phyloP scores from a whole-genome alignment of 2,797 vertebrate species.

The Psittacula echo region DNA sequence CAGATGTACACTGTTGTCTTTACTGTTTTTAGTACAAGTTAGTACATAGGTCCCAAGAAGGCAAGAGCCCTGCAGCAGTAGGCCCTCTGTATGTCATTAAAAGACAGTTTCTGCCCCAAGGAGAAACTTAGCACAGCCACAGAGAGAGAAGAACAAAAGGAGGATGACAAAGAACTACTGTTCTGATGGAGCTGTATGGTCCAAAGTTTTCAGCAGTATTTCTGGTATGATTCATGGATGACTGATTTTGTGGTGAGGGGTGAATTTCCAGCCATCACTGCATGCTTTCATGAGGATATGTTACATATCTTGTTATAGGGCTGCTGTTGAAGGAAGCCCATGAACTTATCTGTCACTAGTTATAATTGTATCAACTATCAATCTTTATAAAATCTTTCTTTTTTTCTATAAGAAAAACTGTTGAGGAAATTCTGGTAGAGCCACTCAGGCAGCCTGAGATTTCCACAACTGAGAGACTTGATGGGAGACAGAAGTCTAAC shows the following conservation, averaged over 20 bases:
- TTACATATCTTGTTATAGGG: not conserved
- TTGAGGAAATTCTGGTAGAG: not conserved
- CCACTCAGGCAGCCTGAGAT: not conserved
- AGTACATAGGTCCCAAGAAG: not conserved
- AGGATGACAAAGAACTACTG: not conserved
- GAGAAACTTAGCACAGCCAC: not conserved
- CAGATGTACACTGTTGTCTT: not conserved
- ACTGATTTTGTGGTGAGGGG: not conserved
- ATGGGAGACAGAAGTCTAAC: not conserved
- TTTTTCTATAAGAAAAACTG: not conserved
- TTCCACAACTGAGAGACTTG: not conserved
- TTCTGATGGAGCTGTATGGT: not conserved
- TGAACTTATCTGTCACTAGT: not conserved
- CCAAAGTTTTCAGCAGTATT: not conserved
- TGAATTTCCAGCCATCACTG: not conserved
- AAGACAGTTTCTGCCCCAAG: not conserved
- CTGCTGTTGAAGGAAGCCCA: not conserved
- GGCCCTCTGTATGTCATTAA: not conserved
- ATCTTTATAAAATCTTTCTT: not conserved
- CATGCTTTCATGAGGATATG: not conserved
- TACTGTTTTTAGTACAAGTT: not conserved
- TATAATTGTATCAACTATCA: not conserved
- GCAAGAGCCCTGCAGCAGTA: fast-evolving
- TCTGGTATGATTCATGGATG: not conserved
- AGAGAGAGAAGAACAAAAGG: not conserved